These are phyloP conservation scores for Anthrax anthrax DNA, from an alignment of 2,888 invertebrate genomes.

Conservation along the genomic window DNA sequence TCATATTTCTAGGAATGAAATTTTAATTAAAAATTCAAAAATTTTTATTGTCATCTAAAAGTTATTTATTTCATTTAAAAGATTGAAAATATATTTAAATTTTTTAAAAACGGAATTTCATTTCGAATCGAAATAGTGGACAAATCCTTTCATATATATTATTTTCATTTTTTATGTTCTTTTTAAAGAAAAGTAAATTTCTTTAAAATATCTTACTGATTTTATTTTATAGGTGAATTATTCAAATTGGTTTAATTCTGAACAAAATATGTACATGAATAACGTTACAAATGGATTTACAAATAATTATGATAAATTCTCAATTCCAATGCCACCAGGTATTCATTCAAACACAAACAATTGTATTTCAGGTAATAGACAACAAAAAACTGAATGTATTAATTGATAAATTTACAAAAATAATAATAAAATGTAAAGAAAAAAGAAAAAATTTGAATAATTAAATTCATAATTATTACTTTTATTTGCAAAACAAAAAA, in stretches of 20 bases:
- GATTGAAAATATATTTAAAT: too few relatives aligned
- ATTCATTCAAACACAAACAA: conserved; percentile 21
- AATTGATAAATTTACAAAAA: conserved; percentile 17
- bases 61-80: too few relatives aligned
- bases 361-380: conserved; percentile 16
- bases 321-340: conserved; percentile 23
- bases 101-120: too few relatives aligned
- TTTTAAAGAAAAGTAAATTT: neutral
- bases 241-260: conserved; percentile 22
- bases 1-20: too few relatives aligned
- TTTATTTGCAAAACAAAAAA: too few relatives aligned
- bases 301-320: conserved; percentile 21
- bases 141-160: neutral
- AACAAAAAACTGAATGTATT: conserved; percentile 25
- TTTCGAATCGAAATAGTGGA: too few relatives aligned
- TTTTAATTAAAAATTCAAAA: too few relatives aligned
- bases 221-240: conserved; percentile 19
- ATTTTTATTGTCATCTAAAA: too few relatives aligned
- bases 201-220: too few relatives aligned
- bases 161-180: neutral
- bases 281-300: conserved; percentile 23
- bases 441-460: neutral
- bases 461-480: too few relatives aligned
- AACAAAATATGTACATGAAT: conserved; percentile 24
- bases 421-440: conserved; percentile 1